A percentile compares a stretch with the other conserved stretches of the same genome.
Evolutionary conservation across 2,797 vertebrate genomes (phyloP).

Genomic region (Aythya fuligula): DNA sequence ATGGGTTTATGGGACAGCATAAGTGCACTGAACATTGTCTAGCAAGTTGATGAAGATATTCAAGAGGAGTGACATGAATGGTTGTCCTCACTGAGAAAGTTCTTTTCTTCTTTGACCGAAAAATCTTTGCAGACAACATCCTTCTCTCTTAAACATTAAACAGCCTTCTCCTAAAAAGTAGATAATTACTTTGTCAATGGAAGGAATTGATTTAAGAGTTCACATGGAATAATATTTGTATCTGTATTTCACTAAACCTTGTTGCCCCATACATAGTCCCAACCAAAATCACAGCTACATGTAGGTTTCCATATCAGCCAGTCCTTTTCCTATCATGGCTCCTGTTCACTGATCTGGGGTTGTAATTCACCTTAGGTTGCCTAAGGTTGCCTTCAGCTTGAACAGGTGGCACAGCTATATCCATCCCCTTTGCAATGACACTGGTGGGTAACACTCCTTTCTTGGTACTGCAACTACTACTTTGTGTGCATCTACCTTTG

Average conservation of each 20-base stretch:
- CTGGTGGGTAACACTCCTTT: background rate
- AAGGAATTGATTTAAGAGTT: background rate
- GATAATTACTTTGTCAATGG: background rate
- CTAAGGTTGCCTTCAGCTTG: background rate
- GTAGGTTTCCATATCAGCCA: background rate
- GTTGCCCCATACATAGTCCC: background rate
- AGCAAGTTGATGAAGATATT: background rate
- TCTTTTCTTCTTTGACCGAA: background rate
- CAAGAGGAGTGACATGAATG: background rate
- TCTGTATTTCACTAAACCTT: background rate
- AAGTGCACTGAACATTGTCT: background rate
- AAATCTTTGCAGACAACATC: background rate
- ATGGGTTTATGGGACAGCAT: background rate
- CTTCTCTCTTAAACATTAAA: background rate
- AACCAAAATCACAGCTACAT: background rate
- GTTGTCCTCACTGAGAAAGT: background rate
- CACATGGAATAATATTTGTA: background rate
- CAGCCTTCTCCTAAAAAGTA: background rate
- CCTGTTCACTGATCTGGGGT: background rate
- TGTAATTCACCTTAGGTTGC: too few species aligned
- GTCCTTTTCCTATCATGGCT: background rate
- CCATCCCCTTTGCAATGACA: background rate
- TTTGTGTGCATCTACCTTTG: background rate
- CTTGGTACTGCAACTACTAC: background rate
- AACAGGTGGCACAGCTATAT: background rate